Conservation (phyloP, 2,888 invertebrate species). For the Apotomis betuletana region DNA sequence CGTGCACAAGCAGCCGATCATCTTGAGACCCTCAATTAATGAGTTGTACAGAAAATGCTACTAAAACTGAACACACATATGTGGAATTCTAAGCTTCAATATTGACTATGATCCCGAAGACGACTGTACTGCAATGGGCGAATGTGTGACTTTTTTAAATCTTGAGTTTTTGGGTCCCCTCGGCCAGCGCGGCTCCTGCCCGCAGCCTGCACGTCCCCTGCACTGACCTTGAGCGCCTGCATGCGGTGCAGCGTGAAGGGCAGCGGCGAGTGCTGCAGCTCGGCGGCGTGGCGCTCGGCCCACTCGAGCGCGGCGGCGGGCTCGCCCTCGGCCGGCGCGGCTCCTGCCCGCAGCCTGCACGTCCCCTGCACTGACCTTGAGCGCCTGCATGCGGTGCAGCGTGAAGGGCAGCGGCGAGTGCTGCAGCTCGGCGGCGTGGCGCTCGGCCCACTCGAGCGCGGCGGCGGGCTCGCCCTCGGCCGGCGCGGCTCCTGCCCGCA, state of each 20-base stretch:
- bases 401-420: constrained; percentile 78
- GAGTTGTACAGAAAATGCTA: no score
- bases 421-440: constrained; percentile 88
- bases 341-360: constrained; percentile 53
- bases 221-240: constrained; percentile 72
- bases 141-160: no score
- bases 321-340: constrained; percentile 91
- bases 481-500: constrained; percentile 84
- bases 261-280: constrained; percentile 84
- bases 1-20: no score
- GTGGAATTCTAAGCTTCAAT: no score
- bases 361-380: constrained; percentile 59
- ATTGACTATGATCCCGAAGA: no score
- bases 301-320: constrained; percentile 94
- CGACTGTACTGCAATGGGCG: no score
- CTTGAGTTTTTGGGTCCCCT: constrained; percentile 63
- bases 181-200: constrained; percentile 87
- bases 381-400: constrained; percentile 74
- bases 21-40: no score
- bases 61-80: no score
- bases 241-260: constrained; percentile 77
- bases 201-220: no score
- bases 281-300: constrained; percentile 90
- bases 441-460: constrained; percentile 94
- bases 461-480: constrained; percentile 91